These are phyloP conservation scores for Temnothorax ravouxi DNA, from an alignment of 2,888 invertebrate species.

Conservation along the genomic window DNA sequence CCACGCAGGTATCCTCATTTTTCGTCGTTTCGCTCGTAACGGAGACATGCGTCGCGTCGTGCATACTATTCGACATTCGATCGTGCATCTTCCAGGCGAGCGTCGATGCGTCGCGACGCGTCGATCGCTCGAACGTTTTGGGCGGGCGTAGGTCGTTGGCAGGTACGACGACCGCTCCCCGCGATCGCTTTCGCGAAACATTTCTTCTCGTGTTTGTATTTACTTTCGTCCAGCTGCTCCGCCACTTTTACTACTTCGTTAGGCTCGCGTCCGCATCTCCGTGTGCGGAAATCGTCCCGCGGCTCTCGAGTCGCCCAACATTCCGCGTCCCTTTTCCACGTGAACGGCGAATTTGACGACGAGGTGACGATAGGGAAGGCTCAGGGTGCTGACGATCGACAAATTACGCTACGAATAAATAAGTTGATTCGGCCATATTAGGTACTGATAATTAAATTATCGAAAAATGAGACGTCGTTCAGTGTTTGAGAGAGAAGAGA, in stretches of 20 bases:
- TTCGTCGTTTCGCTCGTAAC: background rate
- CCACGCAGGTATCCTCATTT: background rate
- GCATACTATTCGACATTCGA: conserved; percentile 48
- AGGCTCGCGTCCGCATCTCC: conserved; percentile 8
- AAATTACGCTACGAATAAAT: background rate
- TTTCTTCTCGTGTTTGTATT: conserved; percentile 49
- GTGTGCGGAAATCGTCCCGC: conserved; percentile 49
- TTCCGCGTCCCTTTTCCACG: conserved; percentile 34
- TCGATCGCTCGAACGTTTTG: conserved; percentile 13
- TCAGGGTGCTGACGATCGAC: conserved; percentile 14
- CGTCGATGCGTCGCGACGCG: conserved; percentile 30
- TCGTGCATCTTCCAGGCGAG: conserved; percentile 66
- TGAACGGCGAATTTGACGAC: conserved; percentile 1
- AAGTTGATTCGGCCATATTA: background rate
- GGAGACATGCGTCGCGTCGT: conserved; percentile 39
- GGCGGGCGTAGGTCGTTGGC: conserved; percentile 31
- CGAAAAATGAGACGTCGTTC: background rate
- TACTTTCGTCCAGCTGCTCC: conserved; percentile 49
- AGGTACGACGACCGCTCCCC: conserved; percentile 26
- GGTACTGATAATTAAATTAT: background rate
- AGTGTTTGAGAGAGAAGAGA: background rate
- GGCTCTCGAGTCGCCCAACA: conserved; percentile 47
- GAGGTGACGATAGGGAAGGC: background rate
- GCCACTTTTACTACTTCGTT: conserved; percentile 33
- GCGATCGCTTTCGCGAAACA: conserved; percentile 36